Base-by-base conservation (phyloP, 2,888 invertebrate genomes). In the Antheraea yamamai region DNA sequence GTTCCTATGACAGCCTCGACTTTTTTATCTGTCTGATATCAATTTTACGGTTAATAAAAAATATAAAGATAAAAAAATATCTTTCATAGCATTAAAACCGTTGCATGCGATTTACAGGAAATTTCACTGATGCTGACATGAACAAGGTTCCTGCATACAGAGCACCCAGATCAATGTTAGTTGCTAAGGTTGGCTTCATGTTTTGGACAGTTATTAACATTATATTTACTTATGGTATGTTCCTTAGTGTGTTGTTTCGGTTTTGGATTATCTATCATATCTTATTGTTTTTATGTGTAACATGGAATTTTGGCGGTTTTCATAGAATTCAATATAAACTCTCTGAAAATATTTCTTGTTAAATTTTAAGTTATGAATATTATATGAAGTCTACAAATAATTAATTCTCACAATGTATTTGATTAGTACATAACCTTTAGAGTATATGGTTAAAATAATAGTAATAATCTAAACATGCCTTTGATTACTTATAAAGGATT, bases 141-240 rank as follows among this genome's bases (percentile, higher is more conserved):
- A 89, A 86, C 55, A 88, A 83, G 77, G 78, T 86, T 64, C 89
- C 91, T 7, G 73, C 80, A 14, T 83, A 87, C 78, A 84, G 91
- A 76, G 73, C 80, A 23, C 85, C 92, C 20, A 87, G 91, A 72
- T 84, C 92, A 0, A 80, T 94, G 73, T 73, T 79, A 10, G 76
- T 80, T 23, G 92, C 94, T 0, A 89, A 88, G 80, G 72, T 89
- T 75, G 96, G 96, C 3, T 95, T 97, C 70, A 80, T 96, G 35
- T 96, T 97, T 85, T 97, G 97, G 97, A 96, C 96, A 18, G 39
- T 94, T 10, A 85, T 97, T 77, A 95, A 96, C 75, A 80, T 93
- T 47, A 75, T 95, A 39, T 94, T 95, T 75, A 81, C 92, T 1
- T 95, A 95, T 75, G 87, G 90, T 20, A 83, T 96, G 30, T 83